Evolutionary conservation across 2,888 invertebrate genomes (phyloP), one percentile per base, ranked within the genome.

Genomic region (Napeogenes inachia): DNA sequence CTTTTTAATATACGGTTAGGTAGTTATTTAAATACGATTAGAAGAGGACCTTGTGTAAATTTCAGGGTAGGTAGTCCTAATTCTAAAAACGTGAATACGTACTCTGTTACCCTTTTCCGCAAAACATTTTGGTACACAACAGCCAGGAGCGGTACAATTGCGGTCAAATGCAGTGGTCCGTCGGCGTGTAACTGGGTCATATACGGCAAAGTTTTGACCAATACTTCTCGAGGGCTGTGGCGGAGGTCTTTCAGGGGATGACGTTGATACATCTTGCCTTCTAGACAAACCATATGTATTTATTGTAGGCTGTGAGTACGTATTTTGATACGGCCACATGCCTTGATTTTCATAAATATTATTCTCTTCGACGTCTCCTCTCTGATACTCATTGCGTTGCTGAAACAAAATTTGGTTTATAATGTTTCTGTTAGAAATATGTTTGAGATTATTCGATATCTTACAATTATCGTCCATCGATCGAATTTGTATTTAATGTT

Each of bases 91-190:
- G 30, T 32, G 21, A 32, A 33, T 57, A 82, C 91, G 82, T 88
- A 95, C 95, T 75, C 96, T 91, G 65, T 92, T 93, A 78, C 97
- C 97, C 85, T 97, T 97, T 84, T 97, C 96, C 1, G 97, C 97
- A 70, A 96, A 94, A 83, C 97, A 97, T 91, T 97, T 96, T 0
- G 96, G 96, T 50, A 93, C 92, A 76, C 97, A 97, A 73, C 94
- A 93, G 62, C 93, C 94, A 0, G 92, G 91, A 12, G 92, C 93
- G 1, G 92, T 93, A 72, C 94, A 94, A 74, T 94, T 94, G 55
- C 91, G 91, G n/a, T 87, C 86, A 30, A 78, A 69, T 38, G 78
- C 75, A n/a, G 81, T 77, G 2, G 84, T 79, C 64, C 73, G 92
- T 85, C 73, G 90, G 77, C 75, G 79, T 2, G 89, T 89, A 13